A percentile compares a stretch with the other conserved stretches of the same genome.
Evolutionary conservation across 37 sponge, comb jelly and placozoan genomes (phyloP).

Genomic region (Petrosia ficiformis): DNA sequence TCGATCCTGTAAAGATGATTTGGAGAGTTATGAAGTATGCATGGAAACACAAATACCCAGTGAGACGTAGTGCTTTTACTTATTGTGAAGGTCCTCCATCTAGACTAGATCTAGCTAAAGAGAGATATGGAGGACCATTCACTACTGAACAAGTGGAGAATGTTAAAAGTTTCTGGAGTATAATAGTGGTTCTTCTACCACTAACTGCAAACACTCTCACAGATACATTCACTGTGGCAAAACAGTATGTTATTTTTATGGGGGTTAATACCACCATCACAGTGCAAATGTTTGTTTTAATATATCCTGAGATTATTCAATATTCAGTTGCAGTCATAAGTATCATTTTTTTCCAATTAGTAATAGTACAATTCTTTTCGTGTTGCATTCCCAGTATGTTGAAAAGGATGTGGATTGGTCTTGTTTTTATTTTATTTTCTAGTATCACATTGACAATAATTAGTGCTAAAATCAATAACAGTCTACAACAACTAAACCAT

Average conservation of each 20-base stretch:
- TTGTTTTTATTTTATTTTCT: not conserved
- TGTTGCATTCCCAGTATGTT: not conserved
- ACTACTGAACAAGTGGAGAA: not conserved
- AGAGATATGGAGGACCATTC: conserved; percentile 9
- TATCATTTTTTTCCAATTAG: not conserved
- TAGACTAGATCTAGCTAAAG: conserved; percentile 7
- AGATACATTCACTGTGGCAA: not conserved
- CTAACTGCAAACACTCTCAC: not conserved
- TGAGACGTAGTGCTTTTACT: conserved; percentile 8
- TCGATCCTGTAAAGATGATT: not conserved
- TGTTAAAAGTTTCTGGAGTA: not conserved
- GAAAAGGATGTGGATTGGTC: not conserved
- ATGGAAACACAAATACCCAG: not conserved
- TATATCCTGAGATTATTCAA: too few relatives aligned
- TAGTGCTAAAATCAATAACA: not conserved
- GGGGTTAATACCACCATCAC: not conserved
- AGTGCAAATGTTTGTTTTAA: too few relatives aligned
- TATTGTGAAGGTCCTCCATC: not conserved
- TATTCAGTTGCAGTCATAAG: not conserved
- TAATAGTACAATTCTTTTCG: not conserved
- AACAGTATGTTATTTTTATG: too few relatives aligned
- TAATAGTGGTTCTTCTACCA: not conserved
- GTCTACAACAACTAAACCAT: not conserved
- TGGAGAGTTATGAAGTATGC: not conserved
- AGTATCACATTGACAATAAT: not conserved